Percentiles rank a stretch among this genome's conserved stretches.
These are phyloP conservation scores for Acrocephalus kingi DNA, from an alignment of 2,113 vertebrate species.

Conservation along the genomic window DNA sequence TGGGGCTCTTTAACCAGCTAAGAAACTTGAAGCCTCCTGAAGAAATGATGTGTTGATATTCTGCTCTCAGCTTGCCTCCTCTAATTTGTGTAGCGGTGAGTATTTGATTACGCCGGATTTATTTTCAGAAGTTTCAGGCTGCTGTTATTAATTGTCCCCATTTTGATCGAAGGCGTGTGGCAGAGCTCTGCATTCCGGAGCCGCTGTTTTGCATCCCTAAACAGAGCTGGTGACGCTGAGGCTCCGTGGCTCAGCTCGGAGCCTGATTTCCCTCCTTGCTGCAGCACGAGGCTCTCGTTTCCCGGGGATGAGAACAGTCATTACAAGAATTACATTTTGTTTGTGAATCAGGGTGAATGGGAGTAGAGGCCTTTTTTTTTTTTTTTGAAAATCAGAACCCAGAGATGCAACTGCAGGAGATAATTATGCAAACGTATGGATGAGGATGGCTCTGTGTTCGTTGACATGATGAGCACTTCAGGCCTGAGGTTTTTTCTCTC, in stretches of 20 bases:
- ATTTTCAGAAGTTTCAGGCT: conserved; percentile 70
- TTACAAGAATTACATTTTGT: conserved; percentile 24
- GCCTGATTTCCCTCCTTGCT: conserved; percentile 9
- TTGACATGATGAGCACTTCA: conserved; percentile 53
- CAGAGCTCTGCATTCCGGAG: conserved; percentile 36
- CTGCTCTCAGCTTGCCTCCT: conserved; percentile 41
- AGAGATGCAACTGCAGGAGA: conserved; percentile 12
- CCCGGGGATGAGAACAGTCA: conserved; percentile 16
- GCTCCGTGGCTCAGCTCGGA: not conserved
- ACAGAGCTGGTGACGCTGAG: not conserved
- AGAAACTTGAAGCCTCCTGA: conserved; percentile 14
- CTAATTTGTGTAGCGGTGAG: conserved; percentile 51
- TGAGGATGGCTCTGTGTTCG: conserved; percentile 44
- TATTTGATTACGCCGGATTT: conserved; percentile 69
- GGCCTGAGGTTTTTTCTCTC: not conserved
- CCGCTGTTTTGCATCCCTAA: conserved; percentile 55
- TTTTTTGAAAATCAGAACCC: conserved; percentile 22
- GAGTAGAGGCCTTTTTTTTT: not conserved
- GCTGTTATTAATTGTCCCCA: conserved; percentile 67
- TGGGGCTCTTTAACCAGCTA: conserved; percentile 9
- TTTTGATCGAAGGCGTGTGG: conserved; percentile 28
- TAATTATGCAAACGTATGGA: conserved; percentile 33
- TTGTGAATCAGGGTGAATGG: conserved; percentile 42
- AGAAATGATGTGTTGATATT: conserved; percentile 57
- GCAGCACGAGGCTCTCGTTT: not conserved